Base-by-base conservation (phyloP, 2,888 invertebrate genomes). In the Priocnemis perturbator region DNA sequence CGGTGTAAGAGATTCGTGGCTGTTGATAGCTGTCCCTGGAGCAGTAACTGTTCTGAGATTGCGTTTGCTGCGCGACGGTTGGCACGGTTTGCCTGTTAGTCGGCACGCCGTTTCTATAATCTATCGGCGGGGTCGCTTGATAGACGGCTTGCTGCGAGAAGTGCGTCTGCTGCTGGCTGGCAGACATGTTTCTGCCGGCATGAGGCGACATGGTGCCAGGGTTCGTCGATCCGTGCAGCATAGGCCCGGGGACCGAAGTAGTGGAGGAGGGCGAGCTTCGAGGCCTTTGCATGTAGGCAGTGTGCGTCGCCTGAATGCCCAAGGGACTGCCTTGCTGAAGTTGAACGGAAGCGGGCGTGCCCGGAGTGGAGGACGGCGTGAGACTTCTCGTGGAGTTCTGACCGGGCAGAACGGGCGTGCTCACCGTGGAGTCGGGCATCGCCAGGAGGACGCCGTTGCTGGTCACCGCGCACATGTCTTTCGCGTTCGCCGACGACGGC, bases 201-300 rank as follows among this genome's bases (percentile, higher is more conserved):
- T 89, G 88, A 2, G 87, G 81, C 1, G 87, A 78, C 74, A 85
- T 85, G 3, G 85, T 81, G 1, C 80, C 81, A 1, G 86, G 77
- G 60, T 85, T 90, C 85, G 87, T 88, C 85, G 90, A 85, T 74
- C 91, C 91, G 77, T 92, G 91, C 23, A 91, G 89, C 80, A 92
- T 91, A 5, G 91, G 89, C 11, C 90, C 89, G 63, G 91, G 68
- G 91, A 71, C 77, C 48, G 74, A 78, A 37, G 77, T 92, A 4
- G 92, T 93, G 45, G 93, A 93, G 0, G 94, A 94, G 0, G 94
- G 94, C 1, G 94, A 94, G 11, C 94, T 93, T 71, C 94, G 90
- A 14, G 91, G 91, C 78, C 91, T 81, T 64, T 91, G 91, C 74
- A 93, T 93, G 85, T 94, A 94, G 73, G 93, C 91, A 71, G 85